Evolutionary conservation across 2,888 invertebrate species (phyloP), one percentile per base, ranked within the genome.

Genomic region (Pinctada fucata): DNA sequence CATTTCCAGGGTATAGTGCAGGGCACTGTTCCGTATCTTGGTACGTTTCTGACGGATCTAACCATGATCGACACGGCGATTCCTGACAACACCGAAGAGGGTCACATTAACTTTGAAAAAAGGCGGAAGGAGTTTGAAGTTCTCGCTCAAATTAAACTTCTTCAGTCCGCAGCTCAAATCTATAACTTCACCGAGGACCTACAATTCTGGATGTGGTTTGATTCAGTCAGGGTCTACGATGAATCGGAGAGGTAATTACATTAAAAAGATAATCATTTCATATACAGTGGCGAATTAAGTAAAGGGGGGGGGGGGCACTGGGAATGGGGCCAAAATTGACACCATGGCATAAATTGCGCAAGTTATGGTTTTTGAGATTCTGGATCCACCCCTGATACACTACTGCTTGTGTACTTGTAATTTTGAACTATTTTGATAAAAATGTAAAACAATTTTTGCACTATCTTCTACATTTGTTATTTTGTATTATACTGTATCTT

Each of bases 121-220:
- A 95, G 97, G 78, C 94, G 99, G 82, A 99, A 99, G 93, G 99
- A 99, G 93, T 99, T 99, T 93, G 99, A 99, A 93, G 97, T 99
- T 48, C 94, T 99, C 81, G 99, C 99, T 6, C 98, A 98, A 94
- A 97, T 99, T 80, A 96, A 98, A 91, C 93, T 99, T 79, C 94
- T 99, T n/a, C 99, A 99, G 93, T 95, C 96, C 3, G 97, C 99
- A 13, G 98, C 99, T 2, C 97, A 98, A 91, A 97, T 98, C 2
- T 99, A 99, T 92, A 96, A 96, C 90, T 95, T 99, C 83, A 95
- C 95, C 58, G 95, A 95, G 84, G 98, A 99, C 92, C 94, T 95
- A 0, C 94, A 95, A 87, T 99, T 99, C 92, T 97, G 98, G 93
- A 94, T 96, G 75, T 99, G 99, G 99, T 99, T 99, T 92, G 96